Percentiles rank a stretch among this genome's conserved stretches.
Conservation (phyloP, 2,797 vertebrate genomes). For the Catostomus latipinnis region DNA sequence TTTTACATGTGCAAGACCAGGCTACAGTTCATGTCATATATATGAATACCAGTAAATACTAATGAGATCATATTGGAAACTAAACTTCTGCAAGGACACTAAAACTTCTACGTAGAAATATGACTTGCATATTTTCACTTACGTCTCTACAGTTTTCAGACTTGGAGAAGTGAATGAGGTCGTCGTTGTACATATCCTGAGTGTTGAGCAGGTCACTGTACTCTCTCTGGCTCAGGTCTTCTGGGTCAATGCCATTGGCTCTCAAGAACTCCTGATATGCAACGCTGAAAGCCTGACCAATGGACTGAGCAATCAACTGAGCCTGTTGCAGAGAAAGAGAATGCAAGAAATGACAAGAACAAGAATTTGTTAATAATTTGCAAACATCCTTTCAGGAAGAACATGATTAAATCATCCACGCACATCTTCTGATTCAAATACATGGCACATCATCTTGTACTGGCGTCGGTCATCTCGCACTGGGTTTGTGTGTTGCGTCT, state of each 20-base stretch:
- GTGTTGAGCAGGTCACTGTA: slow-evolving; percentile 98
- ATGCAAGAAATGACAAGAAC: not conserved
- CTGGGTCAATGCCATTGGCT: slow-evolving; percentile 95
- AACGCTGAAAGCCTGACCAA: slow-evolving; percentile 97
- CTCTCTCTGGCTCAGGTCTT: slow-evolving; percentile 96
- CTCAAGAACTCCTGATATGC: slow-evolving; percentile 97
- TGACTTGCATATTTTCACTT: slow-evolving; percentile 60
- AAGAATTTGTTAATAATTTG: not conserved
- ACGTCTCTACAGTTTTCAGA: slow-evolving; percentile 98
- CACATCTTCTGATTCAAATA: slow-evolving; percentile 97
- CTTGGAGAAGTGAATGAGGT: slow-evolving; percentile 98
- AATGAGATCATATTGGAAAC: too few species aligned
- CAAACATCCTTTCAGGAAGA: not conserved
- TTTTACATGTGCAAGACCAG: too few species aligned
- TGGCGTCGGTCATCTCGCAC: slow-evolving; percentile 87
- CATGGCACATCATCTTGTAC: slow-evolving; percentile 98
- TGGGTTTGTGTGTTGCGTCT: slow-evolving; percentile 77
- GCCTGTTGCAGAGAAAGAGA: slow-evolving; percentile 74
- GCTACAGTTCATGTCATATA: too few species aligned
- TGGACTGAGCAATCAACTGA: slow-evolving; percentile 96
- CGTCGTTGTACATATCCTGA: slow-evolving; percentile 99
- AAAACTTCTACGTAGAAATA: too few species aligned
- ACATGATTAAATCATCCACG: slow-evolving; percentile 51
- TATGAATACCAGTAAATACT: too few species aligned
- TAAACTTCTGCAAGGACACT: too few species aligned